Base-by-base conservation (phyloP, 1,140 invertebrate genomes). In the Colletes gigas region DNA sequence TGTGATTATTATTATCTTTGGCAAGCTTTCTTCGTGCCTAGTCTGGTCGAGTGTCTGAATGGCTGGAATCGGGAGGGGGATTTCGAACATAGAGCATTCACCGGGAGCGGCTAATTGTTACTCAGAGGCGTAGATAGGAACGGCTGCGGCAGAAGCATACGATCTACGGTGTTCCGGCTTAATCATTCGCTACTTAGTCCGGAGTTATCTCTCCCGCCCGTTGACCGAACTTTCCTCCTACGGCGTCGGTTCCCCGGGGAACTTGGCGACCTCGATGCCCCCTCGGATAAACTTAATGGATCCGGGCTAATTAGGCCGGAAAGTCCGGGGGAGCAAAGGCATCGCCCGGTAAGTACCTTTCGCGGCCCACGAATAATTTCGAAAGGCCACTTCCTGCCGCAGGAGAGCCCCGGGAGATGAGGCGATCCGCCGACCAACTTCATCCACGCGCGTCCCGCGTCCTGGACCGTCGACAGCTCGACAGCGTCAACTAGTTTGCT, bases 271-370 rank as follows among this genome's bases (percentile, higher is more conserved):
- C 83, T 76, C 65, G 84, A 86, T 81, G 77, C 65, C 77, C 77
- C 88, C 85, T 12, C 86, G 90, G 90, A 92, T 91, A 92, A 92
- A 91, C 89, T 90, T 92, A 92, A 92, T 92, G 89, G 90, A 90
- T 88, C 83, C 81, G 83, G 86, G 87, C 85, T 90, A 91, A 90
- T 91, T 88, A 88, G 83, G 79, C 82, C 76, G 86, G 86, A 83
- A 87, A 87, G 83, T 76, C 75, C 75, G 71, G 70, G 70, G 62
- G 44, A 44, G 65, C 57, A 44, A 21, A 66, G 47, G 70, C 73
- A 70, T 82, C 71, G 71, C 65, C 67, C 57, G 57, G 19, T 50
- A 50, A 50, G 50, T 62, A 62, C 71, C 72, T 84, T 84, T 84
- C 73, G 82, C 62, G 67, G 62, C 30, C 14, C 63, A 82, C 75